These are phyloP conservation scores for Zygothrica quintamaculata DNA, from an alignment of 2,888 invertebrate genomes.

Conservation along the genomic window DNA sequence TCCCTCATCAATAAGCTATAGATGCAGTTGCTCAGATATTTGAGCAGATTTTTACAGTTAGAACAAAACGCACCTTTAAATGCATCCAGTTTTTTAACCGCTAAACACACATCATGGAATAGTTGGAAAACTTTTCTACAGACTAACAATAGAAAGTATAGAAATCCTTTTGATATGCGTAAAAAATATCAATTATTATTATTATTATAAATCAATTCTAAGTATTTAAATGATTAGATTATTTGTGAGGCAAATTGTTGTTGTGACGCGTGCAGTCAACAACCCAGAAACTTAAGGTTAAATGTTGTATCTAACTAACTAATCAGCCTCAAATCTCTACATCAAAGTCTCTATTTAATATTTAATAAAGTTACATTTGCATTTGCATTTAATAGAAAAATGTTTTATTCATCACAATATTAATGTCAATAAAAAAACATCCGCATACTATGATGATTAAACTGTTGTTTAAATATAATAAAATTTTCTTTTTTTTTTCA, in stretches of 20 bases:
- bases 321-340: no score
- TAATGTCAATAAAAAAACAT: constrained; percentile 59
- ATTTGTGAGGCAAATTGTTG: no score
- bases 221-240: no score
- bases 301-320: no score
- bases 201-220: no score
- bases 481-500: constrained; percentile 10
- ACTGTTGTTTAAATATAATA: constrained; percentile 27
- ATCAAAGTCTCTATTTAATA: constrained; percentile 33
- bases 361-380: constrained; percentile 42
- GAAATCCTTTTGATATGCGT: no score
- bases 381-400: constrained; percentile 71
- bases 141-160: no score
- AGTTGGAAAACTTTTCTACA: no score
- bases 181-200: no score
- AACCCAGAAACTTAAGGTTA: no score
- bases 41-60: constrained; percentile 43
- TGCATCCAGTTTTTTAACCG: constrained; percentile 45
- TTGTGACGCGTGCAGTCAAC: no score
- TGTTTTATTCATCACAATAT: constrained; percentile 67
- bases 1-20: constrained; percentile 18
- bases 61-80: constrained; percentile 52
- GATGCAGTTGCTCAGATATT: constrained; percentile 14
- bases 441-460: constrained; percentile 17
- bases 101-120: constrained; percentile 48